Evolutionary conservation across 2,113 vertebrate genomes (phyloP).

Genomic region (Alectura lathami): DNA sequence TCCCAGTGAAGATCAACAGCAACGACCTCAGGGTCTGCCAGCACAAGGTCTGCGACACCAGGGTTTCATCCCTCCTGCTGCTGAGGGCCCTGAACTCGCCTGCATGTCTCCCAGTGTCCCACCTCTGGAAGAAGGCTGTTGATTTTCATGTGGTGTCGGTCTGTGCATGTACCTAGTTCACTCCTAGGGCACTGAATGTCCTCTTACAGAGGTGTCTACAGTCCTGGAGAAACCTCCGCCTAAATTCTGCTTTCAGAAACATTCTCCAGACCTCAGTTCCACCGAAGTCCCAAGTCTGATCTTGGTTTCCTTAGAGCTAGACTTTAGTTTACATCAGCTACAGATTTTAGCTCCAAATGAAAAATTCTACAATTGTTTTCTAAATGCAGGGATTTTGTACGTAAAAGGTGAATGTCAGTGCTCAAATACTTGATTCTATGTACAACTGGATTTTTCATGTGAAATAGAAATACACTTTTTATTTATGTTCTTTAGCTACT

Average conservation of each 20-base stretch:
- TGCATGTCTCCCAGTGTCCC: background rate
- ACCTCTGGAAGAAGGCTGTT: background rate
- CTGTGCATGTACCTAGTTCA: background rate
- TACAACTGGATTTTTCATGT: background rate
- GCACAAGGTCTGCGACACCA: rapidly evolving
- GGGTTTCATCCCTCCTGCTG: background rate
- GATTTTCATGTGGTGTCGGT: rapidly evolving
- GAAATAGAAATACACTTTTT: background rate
- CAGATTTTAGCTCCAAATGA: background rate
- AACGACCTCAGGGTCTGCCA: background rate
- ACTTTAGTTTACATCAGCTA: background rate
- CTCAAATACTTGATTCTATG: background rate
- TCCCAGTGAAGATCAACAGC: background rate
- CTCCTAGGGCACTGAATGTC: background rate
- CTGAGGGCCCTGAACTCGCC: background rate
- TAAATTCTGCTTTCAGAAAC: background rate
- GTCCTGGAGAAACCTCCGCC: background rate
- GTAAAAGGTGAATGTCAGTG: background rate
- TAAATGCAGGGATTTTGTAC: background rate
- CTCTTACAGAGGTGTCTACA: background rate
- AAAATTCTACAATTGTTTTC: background rate
- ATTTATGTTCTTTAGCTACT: background rate
- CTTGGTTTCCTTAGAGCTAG: background rate
- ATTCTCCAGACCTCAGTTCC: background rate
- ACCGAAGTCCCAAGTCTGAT: background rate